Evolutionary conservation across 2,888 invertebrate genomes (phyloP), one percentile per base, ranked within the genome.

Genomic region (Proisotoma minuta): DNA sequence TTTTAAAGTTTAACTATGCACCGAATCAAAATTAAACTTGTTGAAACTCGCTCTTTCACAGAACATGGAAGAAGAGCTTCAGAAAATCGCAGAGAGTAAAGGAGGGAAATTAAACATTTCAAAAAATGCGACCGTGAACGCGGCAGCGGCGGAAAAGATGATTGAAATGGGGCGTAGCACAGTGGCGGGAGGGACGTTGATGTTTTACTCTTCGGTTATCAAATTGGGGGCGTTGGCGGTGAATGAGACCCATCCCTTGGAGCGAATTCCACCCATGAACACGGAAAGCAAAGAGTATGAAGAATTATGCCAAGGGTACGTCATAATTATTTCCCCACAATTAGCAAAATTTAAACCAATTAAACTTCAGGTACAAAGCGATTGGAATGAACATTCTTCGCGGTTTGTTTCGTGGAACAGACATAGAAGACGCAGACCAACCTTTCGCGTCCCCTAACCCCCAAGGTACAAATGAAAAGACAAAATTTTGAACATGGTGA

Each of bases 141-240:
- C n/a, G n/a, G n/a, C n/a, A n/a, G n/a, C 34, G 34, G 34, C 8
- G 15, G 34, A 34, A 34, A 34, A 34, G 8, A 10, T 34, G 15
- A 8, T 34, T 10, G 15, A 34, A 10, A 34, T 34, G 8, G 34
- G 34, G 8, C 34, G 34, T 34, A 34, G 34, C 34, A 34, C 34
- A 15, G 34, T 34, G 34, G 34, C 34, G 34, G 47, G 49, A 3
- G 49, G 49, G 3, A 49, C 48, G 18, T 15, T 57, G 1, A 24
- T 57, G 27, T 57, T 57, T 18, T n/a, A 43, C 5, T 34, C 48
- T 26, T n/a, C 48, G 2, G 57, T 40, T 8, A 28, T 26, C 4
- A 47, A 43, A 4, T 26, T 57, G 2, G 57, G 57, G 1, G 20
- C 26, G 2, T 15, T 57, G 1, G 48, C 48, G n/a, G 5, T 57